Evolutionary conservation across 1,140 invertebrate genomes (phyloP).

Genomic region (Pantala flavescens): DNA sequence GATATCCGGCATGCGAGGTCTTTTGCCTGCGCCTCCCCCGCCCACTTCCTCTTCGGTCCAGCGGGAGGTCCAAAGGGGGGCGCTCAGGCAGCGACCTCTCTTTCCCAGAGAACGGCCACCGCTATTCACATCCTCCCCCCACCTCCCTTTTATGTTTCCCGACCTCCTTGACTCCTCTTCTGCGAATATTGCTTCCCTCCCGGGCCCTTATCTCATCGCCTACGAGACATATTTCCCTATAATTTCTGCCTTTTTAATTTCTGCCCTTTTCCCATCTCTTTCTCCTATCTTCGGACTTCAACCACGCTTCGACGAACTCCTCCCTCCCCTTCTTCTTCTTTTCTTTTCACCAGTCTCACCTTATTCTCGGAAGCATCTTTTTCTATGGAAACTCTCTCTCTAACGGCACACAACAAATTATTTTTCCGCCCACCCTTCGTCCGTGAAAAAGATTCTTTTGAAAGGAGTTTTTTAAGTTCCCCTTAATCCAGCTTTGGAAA

Average conservation of each 20-base stretch:
- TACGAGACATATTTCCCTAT: neutral
- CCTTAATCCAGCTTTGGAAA: too few relatives aligned
- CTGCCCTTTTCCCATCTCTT: neutral
- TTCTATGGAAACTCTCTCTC: too few relatives aligned
- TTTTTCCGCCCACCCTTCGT: too few relatives aligned
- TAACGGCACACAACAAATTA: too few relatives aligned
- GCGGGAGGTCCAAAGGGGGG: neutral
- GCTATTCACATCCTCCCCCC: neutral
- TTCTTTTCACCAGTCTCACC: neutral
- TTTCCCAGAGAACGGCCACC: neutral
- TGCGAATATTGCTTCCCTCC: neutral
- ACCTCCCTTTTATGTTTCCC: neutral
- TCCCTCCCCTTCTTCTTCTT: neutral
- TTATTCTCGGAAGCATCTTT: too few relatives aligned
- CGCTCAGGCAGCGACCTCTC: neutral
- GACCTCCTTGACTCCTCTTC: neutral
- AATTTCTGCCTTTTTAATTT: constrained; percentile 8
- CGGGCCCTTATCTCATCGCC: constrained; percentile 6
- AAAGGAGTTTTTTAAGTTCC: too few relatives aligned
- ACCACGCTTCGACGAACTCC: neutral
- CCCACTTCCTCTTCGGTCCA: neutral
- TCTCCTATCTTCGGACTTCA: neutral
- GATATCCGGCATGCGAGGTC: neutral
- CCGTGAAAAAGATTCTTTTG: too few relatives aligned
- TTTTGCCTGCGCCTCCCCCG: neutral